A percentile compares a stretch with the other conserved stretches of the same genome.
phyloP scores from a whole-genome alignment of 1,140 invertebrate species.

The Trypoxylus dichotomus region DNA sequence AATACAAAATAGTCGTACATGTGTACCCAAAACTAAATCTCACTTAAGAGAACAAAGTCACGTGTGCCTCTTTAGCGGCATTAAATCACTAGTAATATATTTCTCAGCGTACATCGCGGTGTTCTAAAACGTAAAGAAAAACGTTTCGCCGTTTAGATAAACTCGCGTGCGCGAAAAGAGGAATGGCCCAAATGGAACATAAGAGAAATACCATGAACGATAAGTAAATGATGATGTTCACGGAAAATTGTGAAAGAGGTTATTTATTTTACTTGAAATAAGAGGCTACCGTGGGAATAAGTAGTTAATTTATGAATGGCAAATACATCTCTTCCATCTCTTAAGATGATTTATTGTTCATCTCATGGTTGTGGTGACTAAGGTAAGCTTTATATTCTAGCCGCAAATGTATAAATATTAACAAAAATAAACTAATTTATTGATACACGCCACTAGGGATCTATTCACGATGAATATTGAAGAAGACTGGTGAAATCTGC shows the following conservation, averaged over 20 bases:
- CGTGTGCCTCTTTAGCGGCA: not conserved
- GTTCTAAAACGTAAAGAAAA: not conserved
- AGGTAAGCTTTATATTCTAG: no score
- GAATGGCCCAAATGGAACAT: not conserved
- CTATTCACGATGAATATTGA: no score
- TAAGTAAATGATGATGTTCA: not conserved
- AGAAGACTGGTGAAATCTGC: no score
- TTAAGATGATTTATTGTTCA: no score
- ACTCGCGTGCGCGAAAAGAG: not conserved
- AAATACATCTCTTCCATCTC: no score
- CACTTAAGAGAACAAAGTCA: not conserved
- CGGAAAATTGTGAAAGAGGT: not conserved
- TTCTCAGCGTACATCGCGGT: not conserved
- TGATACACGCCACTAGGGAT: no score
- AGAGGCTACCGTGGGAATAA: not conserved
- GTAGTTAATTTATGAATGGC: no score
- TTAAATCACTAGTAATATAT: slow-evolving; percentile 4
- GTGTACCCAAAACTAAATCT: not conserved
- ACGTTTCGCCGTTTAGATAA: not conserved
- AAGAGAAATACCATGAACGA: not conserved
- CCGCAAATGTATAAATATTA: no score
- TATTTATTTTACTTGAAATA: not conserved
- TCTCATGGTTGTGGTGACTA: no score
- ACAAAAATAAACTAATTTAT: no score
- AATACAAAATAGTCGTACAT: no score